phyloP scores from a whole-genome alignment of 2,797 vertebrate species.

The Echiichthys vipera region DNA sequence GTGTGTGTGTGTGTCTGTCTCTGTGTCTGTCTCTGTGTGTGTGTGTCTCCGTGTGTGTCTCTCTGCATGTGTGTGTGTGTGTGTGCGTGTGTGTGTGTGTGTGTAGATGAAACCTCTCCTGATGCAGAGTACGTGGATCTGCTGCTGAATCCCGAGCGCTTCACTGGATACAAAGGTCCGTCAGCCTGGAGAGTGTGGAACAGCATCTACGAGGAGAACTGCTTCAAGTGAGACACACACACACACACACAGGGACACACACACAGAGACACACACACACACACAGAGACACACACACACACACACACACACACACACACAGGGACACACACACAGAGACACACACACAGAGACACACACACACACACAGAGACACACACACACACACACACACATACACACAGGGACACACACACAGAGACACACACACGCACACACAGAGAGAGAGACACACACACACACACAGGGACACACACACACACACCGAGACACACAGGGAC shows the following conservation, averaged over 20 bases:
- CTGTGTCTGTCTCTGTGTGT: slow-evolving; percentile 16
- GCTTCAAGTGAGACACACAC: slow-evolving; percentile 92
- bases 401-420: too few species aligned
- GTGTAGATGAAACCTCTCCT: slow-evolving; percentile 91
- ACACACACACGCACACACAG: too few species aligned
- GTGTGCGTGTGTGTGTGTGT: slow-evolving; percentile 21
- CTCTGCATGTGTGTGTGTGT: slow-evolving; percentile 18
- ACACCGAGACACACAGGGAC: too few species aligned
- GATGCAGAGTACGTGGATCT: slow-evolving; percentile 94
- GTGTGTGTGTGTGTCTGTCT: slow-evolving; percentile 13
- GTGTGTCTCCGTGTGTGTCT: background rate
- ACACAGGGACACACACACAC: too few species aligned
- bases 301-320: too few species aligned
- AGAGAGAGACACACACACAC: too few species aligned
- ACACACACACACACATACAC: too few species aligned
- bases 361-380: too few species aligned
- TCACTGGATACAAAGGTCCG: slow-evolving; percentile 93
- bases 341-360: too few species aligned
- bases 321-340: too few species aligned
- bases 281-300: background rate
- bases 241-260: background rate
- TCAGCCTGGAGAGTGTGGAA: slow-evolving; percentile 98
- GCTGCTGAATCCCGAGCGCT: slow-evolving; percentile 93
- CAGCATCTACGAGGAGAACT: slow-evolving; percentile 98
- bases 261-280: background rate